Evolutionary conservation across 1,140 invertebrate genomes (phyloP), one percentile per base, ranked within the genome.

Genomic region (Lordiphosa mommai): DNA sequence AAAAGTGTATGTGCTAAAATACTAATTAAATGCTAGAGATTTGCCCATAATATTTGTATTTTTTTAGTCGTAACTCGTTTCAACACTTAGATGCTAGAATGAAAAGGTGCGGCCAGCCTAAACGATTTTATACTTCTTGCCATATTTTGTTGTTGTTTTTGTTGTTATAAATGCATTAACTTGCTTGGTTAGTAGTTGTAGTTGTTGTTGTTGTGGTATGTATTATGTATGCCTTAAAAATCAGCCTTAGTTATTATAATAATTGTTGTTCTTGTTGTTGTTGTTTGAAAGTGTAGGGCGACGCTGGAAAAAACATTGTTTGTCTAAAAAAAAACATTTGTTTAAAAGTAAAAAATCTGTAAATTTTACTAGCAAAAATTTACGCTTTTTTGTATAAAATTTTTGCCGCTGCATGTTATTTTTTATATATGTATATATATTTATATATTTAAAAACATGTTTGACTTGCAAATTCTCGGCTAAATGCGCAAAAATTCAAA

Each of bases 321-420:
- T 53, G 52, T 64, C 71, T 84, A 76, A 85, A 84, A 64, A 59
- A 27, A 27, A 6, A 27, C 23, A 5, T 17, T 49, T 56, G 40
- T 68, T 49, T 76, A 68, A 82, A 82, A 76, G 67, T 84, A 82
- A 84, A 84, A 27, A 84, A 84, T 53, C 64, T 84, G 79, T 84
- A 84, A 84, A 84, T 84, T 84, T 84, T 84, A 85, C 77, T 84
- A 84, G 79, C 77, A 84, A 84, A 84, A 68, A 60, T 68, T 71
- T 48, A 68, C 72, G 71, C 46, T 65, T 63, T 63, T 23, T 27
- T 34, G 16, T 47, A 68, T 74, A 72, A 65, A 71, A 66, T 37
- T 61, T 27, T 50, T 53, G 13, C 58, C 50, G 53, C 40, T 27
- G 3, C 16, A 17, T 17, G 34, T 68, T 41, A 60, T 46, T 59